These are phyloP conservation scores for Hirudo medicinalis DNA, from an alignment of 1,140 invertebrate genomes.

Conservation along the genomic window DNA sequence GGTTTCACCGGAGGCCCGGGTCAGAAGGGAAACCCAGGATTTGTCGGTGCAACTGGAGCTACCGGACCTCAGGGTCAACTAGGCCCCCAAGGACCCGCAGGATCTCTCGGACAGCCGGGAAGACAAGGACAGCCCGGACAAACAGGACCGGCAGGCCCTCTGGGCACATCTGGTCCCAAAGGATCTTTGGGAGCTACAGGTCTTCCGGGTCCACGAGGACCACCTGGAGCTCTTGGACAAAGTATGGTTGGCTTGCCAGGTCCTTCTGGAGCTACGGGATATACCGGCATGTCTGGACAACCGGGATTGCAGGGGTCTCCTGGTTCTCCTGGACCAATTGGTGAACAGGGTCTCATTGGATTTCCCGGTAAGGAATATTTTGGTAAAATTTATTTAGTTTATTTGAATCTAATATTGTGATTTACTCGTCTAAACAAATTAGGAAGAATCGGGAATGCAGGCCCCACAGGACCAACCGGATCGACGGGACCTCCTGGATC, in stretches of 20 bases:
- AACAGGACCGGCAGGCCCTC: slow-evolving; percentile 1
- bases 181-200: slow-evolving; percentile 12
- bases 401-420: too few species aligned
- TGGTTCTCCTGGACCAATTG: slow-evolving; percentile 44
- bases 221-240: slow-evolving; percentile 8
- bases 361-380: neutral
- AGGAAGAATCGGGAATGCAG: neutral
- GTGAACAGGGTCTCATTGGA: neutral
- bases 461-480: neutral
- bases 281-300: slow-evolving; percentile 20
- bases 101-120: slow-evolving; percentile 2
- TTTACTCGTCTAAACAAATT: too few species aligned
- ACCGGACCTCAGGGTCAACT: neutral
- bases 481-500: slow-evolving; percentile 7
- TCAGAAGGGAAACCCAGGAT: neutral
- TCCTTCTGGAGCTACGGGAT: slow-evolving; percentile 19
- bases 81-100: neutral
- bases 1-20: neutral
- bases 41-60: too few species aligned
- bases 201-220: neutral
- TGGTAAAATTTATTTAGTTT: too few species aligned
- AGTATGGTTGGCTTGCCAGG: slow-evolving; percentile 20
- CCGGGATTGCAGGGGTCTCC: slow-evolving; percentile 19
- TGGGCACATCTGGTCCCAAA: slow-evolving; percentile 3
- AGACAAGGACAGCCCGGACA: slow-evolving; percentile 8